Percentiles rank a stretch among this genome's conserved stretches.
Evolutionary conservation across 23 tunicate genomes (phyloP).

Genomic region (Halocynthia roretzi): DNA sequence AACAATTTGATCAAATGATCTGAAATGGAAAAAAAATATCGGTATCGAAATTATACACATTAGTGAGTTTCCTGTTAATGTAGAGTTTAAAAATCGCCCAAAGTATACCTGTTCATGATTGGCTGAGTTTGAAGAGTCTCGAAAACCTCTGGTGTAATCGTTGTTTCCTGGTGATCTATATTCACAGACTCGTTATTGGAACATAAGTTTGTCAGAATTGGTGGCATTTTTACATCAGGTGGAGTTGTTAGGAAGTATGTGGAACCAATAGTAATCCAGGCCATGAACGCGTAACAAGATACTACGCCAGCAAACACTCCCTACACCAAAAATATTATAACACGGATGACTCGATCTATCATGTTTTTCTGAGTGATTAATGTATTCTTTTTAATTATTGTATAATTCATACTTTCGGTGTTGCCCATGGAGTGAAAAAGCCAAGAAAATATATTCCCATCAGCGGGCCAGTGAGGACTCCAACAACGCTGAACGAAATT

Average conservation of each 20-base stretch:
- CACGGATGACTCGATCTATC: not conserved
- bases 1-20: not conserved
- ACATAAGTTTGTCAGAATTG: too few species aligned
- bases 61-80: too few species aligned
- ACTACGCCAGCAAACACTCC: slow-evolving; percentile 1
- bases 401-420: not conserved
- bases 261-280: not conserved
- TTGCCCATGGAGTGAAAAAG: slow-evolving; percentile 9
- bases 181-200: not conserved
- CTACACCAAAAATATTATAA: not conserved
- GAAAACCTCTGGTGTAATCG: not conserved
- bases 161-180: not conserved
- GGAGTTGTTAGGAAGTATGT: too few species aligned
- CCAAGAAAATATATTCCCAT: slow-evolving; percentile 3
- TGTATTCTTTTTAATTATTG: not conserved
- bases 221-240: too few species aligned
- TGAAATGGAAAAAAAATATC: not conserved
- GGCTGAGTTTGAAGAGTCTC: too few species aligned
- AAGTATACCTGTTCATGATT: too few species aligned
- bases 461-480: slow-evolving; percentile 7
- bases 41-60: not conserved
- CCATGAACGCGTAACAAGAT: not conserved
- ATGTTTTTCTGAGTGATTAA: not conserved
- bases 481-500: not conserved
- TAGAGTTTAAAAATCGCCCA: too few species aligned